Evolutionary conservation across 35 echinoderm and acorn worm species (phyloP), one percentile per base, ranked within the genome.

Genomic region (Patiria miniata): DNA sequence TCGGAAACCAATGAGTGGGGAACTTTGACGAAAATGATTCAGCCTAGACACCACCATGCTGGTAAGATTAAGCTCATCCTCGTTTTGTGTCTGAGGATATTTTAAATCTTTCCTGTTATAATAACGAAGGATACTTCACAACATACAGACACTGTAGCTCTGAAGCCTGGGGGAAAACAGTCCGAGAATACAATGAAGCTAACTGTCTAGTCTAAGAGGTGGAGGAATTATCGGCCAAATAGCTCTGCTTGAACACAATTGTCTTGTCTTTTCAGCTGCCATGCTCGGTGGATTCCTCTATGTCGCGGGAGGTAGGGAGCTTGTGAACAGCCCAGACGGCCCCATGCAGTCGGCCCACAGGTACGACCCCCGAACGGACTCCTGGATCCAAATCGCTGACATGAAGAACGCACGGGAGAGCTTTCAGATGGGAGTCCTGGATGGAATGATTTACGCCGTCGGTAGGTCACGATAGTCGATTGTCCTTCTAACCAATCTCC

Each of bases 11-110:
- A 87, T 15, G 40, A 87, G 34, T 94, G 96, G 96, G 88, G 54
- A 36, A 2, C 52, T 21, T 79, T 99, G 55, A 80, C 92, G 12
- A 83, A 87, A 52, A 94, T 99, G 92, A 78, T 78, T 26, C 89
- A 92, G n/a, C 89, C 96, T 1, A 91, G 89, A 69, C 96, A 99
- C 54, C 92, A 94, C 37, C 92, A 99, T 79, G 89, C 96, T 61
- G 96, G 96, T 92, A 77, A 40, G 92, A 85, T 39, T n/a, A n/a
- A n/a, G n/a, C n/a, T n/a, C n/a, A n/a, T n/a, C n/a, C n/a, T n/a
- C n/a, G n/a, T 15, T 5, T 14, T 89, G 8, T 79, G 33, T 61
- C 9, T 19, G 2, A 61, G 19, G n/a, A n/a, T n/a, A n/a, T n/a
- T n/a, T 58, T 58, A 14, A 58, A 14, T 12, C 22, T 58, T n/a